A percentile compares a stretch with the other conserved stretches of the same genome.
Evolutionary conservation across 2,888 invertebrate genomes (phyloP).

Genomic region (Abscondita cerata): DNA sequence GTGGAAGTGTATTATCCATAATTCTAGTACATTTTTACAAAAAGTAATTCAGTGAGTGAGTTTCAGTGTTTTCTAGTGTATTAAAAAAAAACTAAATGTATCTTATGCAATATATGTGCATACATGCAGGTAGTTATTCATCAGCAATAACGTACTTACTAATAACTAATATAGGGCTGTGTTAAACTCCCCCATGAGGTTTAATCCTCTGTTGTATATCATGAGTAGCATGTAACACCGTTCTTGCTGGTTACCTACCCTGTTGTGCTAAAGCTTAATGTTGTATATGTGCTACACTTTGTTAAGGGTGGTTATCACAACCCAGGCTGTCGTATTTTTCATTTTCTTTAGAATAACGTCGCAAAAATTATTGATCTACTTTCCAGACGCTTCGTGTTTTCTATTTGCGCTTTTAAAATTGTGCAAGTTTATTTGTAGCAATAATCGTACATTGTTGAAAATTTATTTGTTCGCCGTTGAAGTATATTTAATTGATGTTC

Average conservation of each 20-base stretch:
- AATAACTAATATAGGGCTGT: slow-evolving; percentile 52
- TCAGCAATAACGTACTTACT: slow-evolving; percentile 45
- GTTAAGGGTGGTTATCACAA: slow-evolving; percentile 45
- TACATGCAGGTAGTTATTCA: slow-evolving; percentile 48
- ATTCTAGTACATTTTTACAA: no score
- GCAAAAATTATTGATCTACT: neutral
- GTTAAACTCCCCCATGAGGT: slow-evolving; percentile 52
- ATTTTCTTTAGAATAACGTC: slow-evolving; percentile 30
- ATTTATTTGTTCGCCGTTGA: slow-evolving; percentile 38
- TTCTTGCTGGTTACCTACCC: slow-evolving; percentile 47
- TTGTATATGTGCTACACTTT: slow-evolving; percentile 47
- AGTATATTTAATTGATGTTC: slow-evolving; percentile 46
- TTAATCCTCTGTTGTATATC: slow-evolving; percentile 51
- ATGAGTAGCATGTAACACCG: slow-evolving; percentile 45
- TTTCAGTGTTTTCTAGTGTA: no score
- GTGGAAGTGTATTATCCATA: no score
- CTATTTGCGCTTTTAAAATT: neutral
- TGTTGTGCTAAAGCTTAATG: slow-evolving; percentile 47
- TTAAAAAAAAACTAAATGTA: no score
- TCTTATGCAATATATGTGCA: slow-evolving; percentile 40
- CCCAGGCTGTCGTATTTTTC: slow-evolving; percentile 45
- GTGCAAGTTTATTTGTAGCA: slow-evolving; percentile 2
- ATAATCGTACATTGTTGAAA: slow-evolving; percentile 22
- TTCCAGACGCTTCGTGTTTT: no score
- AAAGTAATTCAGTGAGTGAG: no score